Base-by-base conservation (phyloP, 1,140 invertebrate species). In the Drosophila eugracilis region DNA sequence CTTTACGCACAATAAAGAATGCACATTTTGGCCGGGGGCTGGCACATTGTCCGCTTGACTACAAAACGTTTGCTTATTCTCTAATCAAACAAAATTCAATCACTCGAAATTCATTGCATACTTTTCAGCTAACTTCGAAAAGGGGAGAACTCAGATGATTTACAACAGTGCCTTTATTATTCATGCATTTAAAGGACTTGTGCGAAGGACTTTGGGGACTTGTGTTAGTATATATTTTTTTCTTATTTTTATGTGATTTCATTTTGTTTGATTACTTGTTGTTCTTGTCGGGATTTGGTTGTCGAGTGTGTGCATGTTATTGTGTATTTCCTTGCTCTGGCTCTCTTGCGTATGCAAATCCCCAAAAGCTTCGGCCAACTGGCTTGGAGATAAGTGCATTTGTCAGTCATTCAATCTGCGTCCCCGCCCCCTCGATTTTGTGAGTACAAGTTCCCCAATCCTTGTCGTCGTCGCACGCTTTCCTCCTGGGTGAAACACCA, bases 351-450 rank as follows among this genome's bases (percentile, higher is more conserved):
- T 81, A 86, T 86, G 77, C 69, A 74, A 81, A 74, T 86, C 83
- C 60, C 77, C 73, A 65, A 50, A 63, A 67, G 81, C 42, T 55
- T 65, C 54, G 41, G n/a, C 62, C 49, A 85, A 55, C 80, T 69
- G 67, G 48, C 50, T 65, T 41, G 32, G 37, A 71, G 63, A 75
- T 85, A 80, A 86, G 80, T 84, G 80, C 80, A 79, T 85, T 85
- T 80, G 80, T 80, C 81, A 86, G 62, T 85, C 67, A 74, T 86
- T 80, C 73, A 80, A 86, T 77, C 80, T 77, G 49, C 55, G 62
- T 39, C 47, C 47, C 36, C 49, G 39, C 32, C 32, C 49, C 45
- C 45, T 30, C 50, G 5, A 10, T 26, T 34, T 28, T 9, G 21
- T n/a, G 28, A 37, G 15, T 48, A 24, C 47, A 34, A 49, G 49